phyloP scores from a whole-genome alignment of 1,140 invertebrate genomes.

The Hycleus cichorii region DNA sequence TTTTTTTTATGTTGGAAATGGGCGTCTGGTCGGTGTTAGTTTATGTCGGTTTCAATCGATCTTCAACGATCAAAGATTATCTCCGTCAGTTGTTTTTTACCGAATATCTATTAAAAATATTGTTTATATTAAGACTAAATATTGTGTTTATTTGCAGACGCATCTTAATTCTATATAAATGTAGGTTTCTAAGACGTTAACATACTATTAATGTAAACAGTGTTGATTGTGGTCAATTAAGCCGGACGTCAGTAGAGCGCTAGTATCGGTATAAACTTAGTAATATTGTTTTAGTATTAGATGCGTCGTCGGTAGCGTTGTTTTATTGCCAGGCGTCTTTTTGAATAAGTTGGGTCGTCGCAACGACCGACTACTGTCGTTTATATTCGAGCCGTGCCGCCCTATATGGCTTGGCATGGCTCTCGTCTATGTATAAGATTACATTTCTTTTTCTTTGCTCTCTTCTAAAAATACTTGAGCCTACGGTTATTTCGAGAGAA shows the following conservation, averaged over 20 bases:
- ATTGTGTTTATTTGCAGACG: slow-evolving; percentile 2
- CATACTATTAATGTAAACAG: slow-evolving; percentile 23
- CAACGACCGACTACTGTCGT: slow-evolving; percentile 25
- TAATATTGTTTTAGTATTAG: slow-evolving; percentile 2
- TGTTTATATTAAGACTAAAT: too few relatives aligned
- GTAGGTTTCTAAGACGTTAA: slow-evolving; percentile 23
- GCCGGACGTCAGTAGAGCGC: slow-evolving; percentile 8
- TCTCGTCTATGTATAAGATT: slow-evolving; percentile 41
- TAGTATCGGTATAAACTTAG: neutral
- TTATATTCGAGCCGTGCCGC: slow-evolving; percentile 31
- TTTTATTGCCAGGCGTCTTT: neutral
- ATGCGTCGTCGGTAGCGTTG: slow-evolving; percentile 8
- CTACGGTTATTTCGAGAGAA: slow-evolving; percentile 39
- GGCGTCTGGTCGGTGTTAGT: neutral
- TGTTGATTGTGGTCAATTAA: slow-evolving; percentile 18
- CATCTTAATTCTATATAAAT: slow-evolving; percentile 15
- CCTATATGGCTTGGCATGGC: slow-evolving; percentile 42
- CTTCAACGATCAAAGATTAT: neutral
- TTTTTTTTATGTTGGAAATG: neutral
- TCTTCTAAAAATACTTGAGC: slow-evolving; percentile 39
- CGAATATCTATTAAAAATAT: too few relatives aligned
- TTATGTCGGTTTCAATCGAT: neutral
- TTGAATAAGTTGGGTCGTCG: slow-evolving; percentile 7
- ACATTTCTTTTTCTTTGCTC: slow-evolving; percentile 41
- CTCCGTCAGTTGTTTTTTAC: neutral